Evolutionary conservation across 2,888 invertebrate genomes (phyloP).

Genomic region (Clanis bilineata): DNA sequence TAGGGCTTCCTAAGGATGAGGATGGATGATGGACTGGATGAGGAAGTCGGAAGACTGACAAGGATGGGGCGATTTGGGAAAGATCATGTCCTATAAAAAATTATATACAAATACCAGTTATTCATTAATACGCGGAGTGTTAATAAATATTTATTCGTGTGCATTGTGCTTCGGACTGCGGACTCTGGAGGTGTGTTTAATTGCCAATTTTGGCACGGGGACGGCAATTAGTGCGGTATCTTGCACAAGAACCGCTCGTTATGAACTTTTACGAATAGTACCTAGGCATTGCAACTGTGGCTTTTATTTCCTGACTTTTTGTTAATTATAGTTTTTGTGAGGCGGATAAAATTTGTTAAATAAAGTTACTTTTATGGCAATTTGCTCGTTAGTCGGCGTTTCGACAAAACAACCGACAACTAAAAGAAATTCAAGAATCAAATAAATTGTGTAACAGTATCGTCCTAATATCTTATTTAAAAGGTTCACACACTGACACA

Average conservation of each 20-base stretch:
- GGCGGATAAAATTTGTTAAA: too few species aligned
- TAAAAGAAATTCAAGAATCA: too few species aligned
- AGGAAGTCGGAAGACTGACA: too few species aligned
- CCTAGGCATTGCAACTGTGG: not conserved
- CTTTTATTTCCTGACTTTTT: not conserved
- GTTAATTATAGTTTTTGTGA: not conserved
- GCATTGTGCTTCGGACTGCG: not conserved
- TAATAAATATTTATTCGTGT: not conserved
- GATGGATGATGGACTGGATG: too few species aligned
- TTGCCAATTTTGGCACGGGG: constrained; percentile 10
- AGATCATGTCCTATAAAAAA: too few species aligned
- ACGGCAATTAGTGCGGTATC: constrained; percentile 6
- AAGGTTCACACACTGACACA: not conserved
- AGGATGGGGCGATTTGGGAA: too few species aligned
- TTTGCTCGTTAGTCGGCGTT: too few species aligned
- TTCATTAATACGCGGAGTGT: not conserved
- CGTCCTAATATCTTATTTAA: not conserved
- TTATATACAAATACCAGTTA: not conserved
- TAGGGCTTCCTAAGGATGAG: too few species aligned
- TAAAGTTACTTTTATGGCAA: too few species aligned
- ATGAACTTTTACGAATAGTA: constrained; percentile 8
- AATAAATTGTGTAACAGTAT: not conserved
- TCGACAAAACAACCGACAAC: too few species aligned
- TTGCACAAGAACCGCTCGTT: not conserved
- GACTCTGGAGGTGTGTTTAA: not conserved